Conservation (phyloP, 1,140 invertebrate species). For the Globodera rostochiensis region DNA sequence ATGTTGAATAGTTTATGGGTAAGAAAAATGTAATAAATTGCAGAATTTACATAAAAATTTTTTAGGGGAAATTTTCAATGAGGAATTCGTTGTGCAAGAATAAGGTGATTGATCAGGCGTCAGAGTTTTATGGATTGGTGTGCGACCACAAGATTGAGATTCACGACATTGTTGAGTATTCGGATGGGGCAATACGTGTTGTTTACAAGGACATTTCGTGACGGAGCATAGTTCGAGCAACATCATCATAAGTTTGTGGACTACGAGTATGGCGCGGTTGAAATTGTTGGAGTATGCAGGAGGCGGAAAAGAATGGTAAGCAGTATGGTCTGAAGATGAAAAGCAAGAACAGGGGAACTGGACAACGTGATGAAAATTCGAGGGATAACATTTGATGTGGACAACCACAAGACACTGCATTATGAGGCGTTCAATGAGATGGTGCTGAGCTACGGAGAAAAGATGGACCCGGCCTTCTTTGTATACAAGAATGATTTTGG, state of each 20-base stretch:
- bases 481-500: too few relatives aligned
- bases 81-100: constrained; percentile 5
- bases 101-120: neutral
- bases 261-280: neutral
- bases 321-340: too few relatives aligned
- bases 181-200: neutral
- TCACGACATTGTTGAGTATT: neutral
- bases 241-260: neutral
- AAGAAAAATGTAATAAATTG: neutral
- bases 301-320: neutral
- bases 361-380: too few relatives aligned
- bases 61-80: constrained; percentile 3
- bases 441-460: too few relatives aligned
- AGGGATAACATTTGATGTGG: too few relatives aligned
- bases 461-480: too few relatives aligned
- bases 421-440: too few relatives aligned
- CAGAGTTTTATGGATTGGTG: neutral
- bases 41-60: neutral
- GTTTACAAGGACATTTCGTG: too few relatives aligned
- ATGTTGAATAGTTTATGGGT: neutral
- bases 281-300: neutral
- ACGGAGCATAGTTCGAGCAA: neutral
- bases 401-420: too few relatives aligned
- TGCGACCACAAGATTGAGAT: neutral
- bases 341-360: too few relatives aligned